A percentile compares a stretch with the other conserved stretches of the same genome.
Conservation (phyloP, 2,888 invertebrate genomes). For the Apotomis betuletana region DNA sequence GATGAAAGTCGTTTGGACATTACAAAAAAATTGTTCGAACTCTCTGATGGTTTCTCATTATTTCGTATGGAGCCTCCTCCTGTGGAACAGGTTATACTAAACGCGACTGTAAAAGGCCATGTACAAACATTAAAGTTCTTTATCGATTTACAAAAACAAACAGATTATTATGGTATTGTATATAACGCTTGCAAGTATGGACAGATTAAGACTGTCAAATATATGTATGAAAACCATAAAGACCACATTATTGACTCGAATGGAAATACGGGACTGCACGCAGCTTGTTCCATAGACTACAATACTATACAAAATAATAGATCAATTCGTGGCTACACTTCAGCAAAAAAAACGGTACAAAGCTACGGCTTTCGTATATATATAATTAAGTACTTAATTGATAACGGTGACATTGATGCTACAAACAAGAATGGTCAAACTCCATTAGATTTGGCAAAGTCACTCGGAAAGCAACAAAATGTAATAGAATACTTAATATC, state of each 20-base stretch:
- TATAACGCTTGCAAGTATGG: neutral
- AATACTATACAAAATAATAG: no score
- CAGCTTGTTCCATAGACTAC: neutral
- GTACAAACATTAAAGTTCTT: neutral
- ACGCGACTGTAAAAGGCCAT: neutral
- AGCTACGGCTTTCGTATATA: neutral
- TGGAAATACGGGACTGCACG: neutral
- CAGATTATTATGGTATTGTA: neutral
- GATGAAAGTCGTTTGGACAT: neutral
- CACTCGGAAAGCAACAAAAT: neutral
- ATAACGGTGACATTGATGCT: neutral
- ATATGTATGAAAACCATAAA: neutral
- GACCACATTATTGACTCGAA: neutral
- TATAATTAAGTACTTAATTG: neutral
- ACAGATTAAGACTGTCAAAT: neutral
- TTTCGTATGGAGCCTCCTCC: neutral
- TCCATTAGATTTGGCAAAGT: neutral
- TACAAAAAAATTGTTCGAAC: slow-evolving; percentile 1
- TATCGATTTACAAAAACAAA: neutral
- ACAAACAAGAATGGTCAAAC: neutral
- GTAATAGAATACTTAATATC: neutral
- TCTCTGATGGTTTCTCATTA: neutral
- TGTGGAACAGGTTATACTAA: neutral
- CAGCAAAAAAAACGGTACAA: no score
- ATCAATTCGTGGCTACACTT: no score